Evolutionary conservation across 2,113 vertebrate genomes (phyloP).

Genomic region (Eptesicus fuscus): DNA sequence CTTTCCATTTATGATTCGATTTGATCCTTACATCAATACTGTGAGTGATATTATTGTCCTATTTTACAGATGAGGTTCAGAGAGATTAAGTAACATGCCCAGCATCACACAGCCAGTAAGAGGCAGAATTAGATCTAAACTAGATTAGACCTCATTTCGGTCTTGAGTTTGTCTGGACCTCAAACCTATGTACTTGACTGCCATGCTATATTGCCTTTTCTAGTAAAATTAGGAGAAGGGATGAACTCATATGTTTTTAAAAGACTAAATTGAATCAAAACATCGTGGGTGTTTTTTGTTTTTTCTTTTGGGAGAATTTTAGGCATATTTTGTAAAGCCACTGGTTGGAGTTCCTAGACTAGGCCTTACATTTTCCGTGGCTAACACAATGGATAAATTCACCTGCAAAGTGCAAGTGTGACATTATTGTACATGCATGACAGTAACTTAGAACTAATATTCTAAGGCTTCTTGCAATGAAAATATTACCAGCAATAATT

Average conservation of each 20-base stretch:
- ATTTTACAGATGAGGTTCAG: background rate
- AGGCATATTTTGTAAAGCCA: background rate
- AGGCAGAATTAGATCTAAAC: background rate
- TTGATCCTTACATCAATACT: background rate
- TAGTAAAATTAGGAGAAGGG: background rate
- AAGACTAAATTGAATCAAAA: background rate
- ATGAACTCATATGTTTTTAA: background rate
- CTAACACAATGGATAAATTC: background rate
- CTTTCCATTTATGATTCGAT: background rate
- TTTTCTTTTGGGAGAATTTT: background rate
- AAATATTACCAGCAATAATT: background rate
- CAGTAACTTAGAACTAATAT: background rate
- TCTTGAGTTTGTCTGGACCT: background rate
- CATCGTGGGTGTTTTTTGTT: background rate
- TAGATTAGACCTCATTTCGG: background rate
- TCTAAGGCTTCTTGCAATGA: background rate
- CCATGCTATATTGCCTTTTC: background rate
- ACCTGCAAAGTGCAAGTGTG: background rate
- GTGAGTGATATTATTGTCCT: background rate
- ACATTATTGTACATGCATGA: background rate
- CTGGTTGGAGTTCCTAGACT: background rate
- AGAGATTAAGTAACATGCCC: background rate
- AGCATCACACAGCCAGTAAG: background rate
- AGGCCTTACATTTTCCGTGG: background rate
- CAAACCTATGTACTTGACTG: background rate